Conservation (phyloP, 2,888 invertebrate genomes). For the Parnassius smintheus region DNA sequence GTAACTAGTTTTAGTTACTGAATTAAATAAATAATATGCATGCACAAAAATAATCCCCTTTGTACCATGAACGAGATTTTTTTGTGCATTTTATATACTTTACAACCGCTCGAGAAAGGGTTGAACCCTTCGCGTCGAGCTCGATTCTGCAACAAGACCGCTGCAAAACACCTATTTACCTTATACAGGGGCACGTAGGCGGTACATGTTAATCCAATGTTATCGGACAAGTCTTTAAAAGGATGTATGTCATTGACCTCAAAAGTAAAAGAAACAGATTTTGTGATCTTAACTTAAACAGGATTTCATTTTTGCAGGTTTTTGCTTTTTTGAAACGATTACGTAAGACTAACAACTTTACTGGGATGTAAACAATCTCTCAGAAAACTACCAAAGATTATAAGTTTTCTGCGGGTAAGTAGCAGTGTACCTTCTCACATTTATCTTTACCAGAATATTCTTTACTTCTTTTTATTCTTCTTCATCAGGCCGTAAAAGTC, state of each 20-base stretch:
- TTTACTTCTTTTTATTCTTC: too few relatives aligned
- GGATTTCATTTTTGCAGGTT: too few relatives aligned
- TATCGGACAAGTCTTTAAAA: slow-evolving; percentile 13
- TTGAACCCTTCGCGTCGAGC: slow-evolving; percentile 61
- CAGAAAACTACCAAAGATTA: too few relatives aligned
- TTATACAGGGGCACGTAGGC: slow-evolving; percentile 14
- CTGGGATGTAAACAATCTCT: too few relatives aligned
- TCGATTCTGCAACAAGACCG: slow-evolving; percentile 56
- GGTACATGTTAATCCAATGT: neutral
- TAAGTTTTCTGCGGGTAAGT: too few relatives aligned
- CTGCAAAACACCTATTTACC: slow-evolving; percentile 53
- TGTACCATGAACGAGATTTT: slow-evolving; percentile 13
- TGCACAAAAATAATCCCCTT: slow-evolving; percentile 7
- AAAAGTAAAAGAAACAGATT: too few relatives aligned
- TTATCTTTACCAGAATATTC: too few relatives aligned
- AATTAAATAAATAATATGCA: slow-evolving; percentile 6
- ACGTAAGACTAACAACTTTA: too few relatives aligned
- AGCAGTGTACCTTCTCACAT: too few relatives aligned
- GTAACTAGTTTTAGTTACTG: neutral
- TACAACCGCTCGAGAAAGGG: slow-evolving; percentile 46
- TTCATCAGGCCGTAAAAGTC: too few relatives aligned
- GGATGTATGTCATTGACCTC: neutral
- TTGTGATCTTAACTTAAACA: too few relatives aligned
- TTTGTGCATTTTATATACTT: slow-evolving; percentile 19
- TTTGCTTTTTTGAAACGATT: too few relatives aligned